phyloP scores from a whole-genome alignment of 2,888 invertebrate genomes.

The Xestia sexstrigata region DNA sequence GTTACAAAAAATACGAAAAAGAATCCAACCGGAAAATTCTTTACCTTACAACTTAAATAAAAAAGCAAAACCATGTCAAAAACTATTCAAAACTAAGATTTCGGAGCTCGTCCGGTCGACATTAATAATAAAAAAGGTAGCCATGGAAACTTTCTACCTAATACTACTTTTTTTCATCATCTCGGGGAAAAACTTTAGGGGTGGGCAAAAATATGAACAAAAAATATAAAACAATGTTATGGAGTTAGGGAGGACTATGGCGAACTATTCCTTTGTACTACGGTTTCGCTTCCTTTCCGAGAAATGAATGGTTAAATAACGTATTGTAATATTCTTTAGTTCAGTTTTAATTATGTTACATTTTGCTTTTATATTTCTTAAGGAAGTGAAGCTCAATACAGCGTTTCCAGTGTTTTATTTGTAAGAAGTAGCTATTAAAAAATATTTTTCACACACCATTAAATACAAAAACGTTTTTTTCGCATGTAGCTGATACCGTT shows the following conservation, averaged over 20 bases:
- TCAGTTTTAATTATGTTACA: constrained; percentile 36
- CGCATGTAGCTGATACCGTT: background rate
- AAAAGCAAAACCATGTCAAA: constrained; percentile 57
- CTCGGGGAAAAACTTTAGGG: constrained; percentile 56
- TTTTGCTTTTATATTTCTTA: constrained; percentile 9
- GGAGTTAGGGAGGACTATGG: constrained; percentile 39
- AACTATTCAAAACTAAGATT: constrained; percentile 65
- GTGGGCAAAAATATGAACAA: constrained; percentile 56
- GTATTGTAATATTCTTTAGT: constrained; percentile 42
- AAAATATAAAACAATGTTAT: constrained; percentile 62
- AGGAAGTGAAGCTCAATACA: background rate
- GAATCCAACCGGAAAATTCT: background rate
- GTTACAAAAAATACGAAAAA: background rate
- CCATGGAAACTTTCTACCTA: constrained; percentile 63
- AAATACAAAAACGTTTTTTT: background rate
- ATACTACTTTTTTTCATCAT: constrained; percentile 72
- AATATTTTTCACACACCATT: background rate
- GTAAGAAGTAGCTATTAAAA: background rate
- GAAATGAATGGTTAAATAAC: constrained; percentile 36
- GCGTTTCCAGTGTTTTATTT: background rate
- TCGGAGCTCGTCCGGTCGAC: constrained; percentile 54
- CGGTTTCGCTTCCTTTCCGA: constrained; percentile 8
- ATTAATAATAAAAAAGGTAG: constrained; percentile 68
- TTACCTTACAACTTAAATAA: constrained; percentile 32
- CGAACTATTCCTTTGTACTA: constrained; percentile 53